phyloP scores from a whole-genome alignment of 2,113 vertebrate genomes.

The Scalopus aquaticus region DNA sequence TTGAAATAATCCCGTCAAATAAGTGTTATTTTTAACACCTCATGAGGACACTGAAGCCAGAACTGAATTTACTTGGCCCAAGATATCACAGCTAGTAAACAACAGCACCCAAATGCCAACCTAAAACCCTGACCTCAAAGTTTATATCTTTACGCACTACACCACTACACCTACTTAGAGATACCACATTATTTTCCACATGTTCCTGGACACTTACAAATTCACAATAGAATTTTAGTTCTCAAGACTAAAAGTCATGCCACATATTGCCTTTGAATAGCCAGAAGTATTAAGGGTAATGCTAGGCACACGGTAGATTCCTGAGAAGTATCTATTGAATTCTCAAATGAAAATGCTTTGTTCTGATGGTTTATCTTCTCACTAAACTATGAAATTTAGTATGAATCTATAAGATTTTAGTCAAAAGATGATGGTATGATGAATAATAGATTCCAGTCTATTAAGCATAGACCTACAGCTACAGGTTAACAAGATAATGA shows the following conservation, averaged over 20 bases:
- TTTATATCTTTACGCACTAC: not conserved
- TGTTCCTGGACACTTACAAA: not conserved
- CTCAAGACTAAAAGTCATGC: not conserved
- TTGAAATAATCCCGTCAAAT: not conserved
- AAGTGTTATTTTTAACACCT: not conserved
- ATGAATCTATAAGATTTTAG: constrained; percentile 58
- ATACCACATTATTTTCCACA: not conserved
- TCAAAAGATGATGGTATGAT: constrained; percentile 65
- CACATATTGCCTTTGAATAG: not conserved
- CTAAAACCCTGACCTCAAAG: not conserved
- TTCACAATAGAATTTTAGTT: not conserved
- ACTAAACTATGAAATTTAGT: constrained; percentile 43
- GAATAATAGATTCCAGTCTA: constrained; percentile 78
- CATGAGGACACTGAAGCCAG: not conserved
- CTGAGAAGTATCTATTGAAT: not conserved
- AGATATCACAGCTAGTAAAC: not conserved
- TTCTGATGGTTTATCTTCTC: constrained; percentile 45
- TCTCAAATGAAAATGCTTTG: constrained; percentile 24
- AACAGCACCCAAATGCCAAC: not conserved
- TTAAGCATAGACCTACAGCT: constrained; percentile 58
- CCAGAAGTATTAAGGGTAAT: not conserved
- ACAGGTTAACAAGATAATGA: constrained; percentile 67
- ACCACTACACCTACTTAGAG: not conserved
- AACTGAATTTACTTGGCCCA: not conserved
- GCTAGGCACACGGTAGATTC: not conserved